Evolutionary conservation across 1,140 invertebrate genomes (phyloP).

Genomic region (Daktulosphaira vitifoliae): DNA sequence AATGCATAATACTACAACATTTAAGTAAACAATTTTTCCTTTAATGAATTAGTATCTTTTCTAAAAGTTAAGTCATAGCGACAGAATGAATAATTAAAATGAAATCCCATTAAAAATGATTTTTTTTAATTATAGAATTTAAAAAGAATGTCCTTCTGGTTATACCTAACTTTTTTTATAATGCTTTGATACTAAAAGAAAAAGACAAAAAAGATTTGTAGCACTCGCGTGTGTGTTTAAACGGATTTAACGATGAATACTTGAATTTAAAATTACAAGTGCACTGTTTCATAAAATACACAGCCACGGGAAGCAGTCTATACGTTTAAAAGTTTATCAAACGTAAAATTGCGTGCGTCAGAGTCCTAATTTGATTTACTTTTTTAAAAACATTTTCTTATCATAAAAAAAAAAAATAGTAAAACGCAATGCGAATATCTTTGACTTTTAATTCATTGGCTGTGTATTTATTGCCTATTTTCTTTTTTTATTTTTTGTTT

Average conservation of each 20-base stretch:
- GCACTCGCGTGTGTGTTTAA: constrained; percentile 22
- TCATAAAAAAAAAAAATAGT: not conserved
- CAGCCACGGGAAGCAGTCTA: too few relatives aligned
- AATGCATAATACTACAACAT: too few relatives aligned
- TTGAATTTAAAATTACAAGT: not conserved
- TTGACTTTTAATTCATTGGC: constrained; percentile 3
- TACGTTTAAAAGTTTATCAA: not conserved
- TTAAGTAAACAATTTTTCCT: too few relatives aligned
- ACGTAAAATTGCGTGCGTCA: not conserved
- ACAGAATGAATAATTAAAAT: too few relatives aligned
- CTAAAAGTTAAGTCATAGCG: too few relatives aligned
- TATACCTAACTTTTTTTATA: too few relatives aligned
- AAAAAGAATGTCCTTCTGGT: not conserved
- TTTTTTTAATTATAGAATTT: constrained; percentile 12
- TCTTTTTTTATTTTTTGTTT: too few relatives aligned
- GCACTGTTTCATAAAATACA: too few relatives aligned
- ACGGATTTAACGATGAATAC: constrained; percentile 8
- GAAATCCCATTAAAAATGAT: not conserved
- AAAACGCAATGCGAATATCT: constrained; percentile 2
- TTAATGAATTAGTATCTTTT: too few relatives aligned
- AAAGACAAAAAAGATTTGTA: constrained; percentile 11
- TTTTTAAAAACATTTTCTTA: constrained; percentile 1
- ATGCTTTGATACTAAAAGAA: constrained; percentile 17
- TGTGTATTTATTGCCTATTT: too few relatives aligned
- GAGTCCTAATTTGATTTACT: not conserved